Conservation (phyloP, 2,113 vertebrate genomes). For the Aviceda subcristata region DNA sequence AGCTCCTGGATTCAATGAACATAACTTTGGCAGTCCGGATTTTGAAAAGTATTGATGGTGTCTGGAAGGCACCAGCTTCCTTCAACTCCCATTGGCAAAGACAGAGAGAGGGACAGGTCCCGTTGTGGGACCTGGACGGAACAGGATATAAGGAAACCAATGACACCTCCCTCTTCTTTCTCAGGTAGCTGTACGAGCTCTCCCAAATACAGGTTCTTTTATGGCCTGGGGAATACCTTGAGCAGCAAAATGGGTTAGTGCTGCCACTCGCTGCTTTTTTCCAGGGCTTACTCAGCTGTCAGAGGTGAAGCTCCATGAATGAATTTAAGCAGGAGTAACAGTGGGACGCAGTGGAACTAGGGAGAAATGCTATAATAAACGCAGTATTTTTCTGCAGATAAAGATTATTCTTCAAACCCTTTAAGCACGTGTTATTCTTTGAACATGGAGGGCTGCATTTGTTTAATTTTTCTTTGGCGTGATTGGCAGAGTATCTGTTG, state of each 20-base stretch:
- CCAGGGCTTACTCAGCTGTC: neutral
- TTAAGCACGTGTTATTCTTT: neutral
- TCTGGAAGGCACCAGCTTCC: neutral
- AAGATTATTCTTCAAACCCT: neutral
- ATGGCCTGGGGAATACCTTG: neutral
- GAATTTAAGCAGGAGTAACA: neutral
- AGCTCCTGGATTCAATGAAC: neutral
- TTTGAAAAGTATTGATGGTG: neutral
- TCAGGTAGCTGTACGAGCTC: neutral
- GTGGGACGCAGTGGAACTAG: neutral
- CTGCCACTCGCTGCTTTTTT: neutral
- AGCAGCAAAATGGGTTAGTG: neutral
- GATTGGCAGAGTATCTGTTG: neutral
- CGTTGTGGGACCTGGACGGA: neutral
- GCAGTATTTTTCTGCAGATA: neutral
- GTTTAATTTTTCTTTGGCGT: neutral
- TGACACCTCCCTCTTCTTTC: neutral
- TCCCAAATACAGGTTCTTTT: neutral
- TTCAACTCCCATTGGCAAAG: neutral
- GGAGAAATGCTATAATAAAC: neutral
- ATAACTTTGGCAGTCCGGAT: neutral
- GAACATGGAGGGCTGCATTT: neutral
- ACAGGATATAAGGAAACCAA: neutral
- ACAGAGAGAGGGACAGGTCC: neutral
- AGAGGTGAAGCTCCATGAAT: neutral